Evolutionary conservation across 2,113 vertebrate genomes (phyloP).

Genomic region (Anguilla rostrata): DNA sequence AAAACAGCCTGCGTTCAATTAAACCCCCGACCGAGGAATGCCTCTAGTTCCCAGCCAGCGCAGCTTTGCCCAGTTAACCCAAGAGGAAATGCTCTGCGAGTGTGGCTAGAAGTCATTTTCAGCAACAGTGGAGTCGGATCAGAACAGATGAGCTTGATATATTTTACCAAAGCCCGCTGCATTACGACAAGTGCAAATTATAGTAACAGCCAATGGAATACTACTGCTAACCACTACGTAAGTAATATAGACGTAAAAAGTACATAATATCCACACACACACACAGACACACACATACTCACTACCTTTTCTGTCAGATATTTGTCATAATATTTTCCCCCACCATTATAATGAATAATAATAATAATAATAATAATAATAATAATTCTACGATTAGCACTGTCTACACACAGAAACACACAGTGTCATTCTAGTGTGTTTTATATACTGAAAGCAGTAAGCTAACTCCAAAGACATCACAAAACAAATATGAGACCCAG

Average conservation of each 20-base stretch:
- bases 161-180: neutral
- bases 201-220: neutral
- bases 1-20: conserved; percentile 47
- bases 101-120: neutral
- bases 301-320: no score
- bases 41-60: neutral
- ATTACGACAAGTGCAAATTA: neutral
- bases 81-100: conserved; percentile 26
- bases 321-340: no score
- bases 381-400: no score
- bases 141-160: neutral
- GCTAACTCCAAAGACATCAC: no score
- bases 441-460: no score
- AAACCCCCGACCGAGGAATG: conserved; percentile 27
- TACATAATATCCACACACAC: no score
- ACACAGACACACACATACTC: no score
- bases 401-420: no score
- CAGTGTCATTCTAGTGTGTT: no score
- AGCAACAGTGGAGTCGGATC: neutral
- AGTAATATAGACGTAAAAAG: neutral
- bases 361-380: no score
- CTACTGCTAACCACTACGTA: neutral
- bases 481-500: no score
- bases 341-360: no score
- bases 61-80: neutral